Percentiles rank a stretch among this genome's conserved stretches.
These are phyloP conservation scores for Ischnura elegans DNA, from an alignment of 2,888 invertebrate genomes.

Conservation along the genomic window DNA sequence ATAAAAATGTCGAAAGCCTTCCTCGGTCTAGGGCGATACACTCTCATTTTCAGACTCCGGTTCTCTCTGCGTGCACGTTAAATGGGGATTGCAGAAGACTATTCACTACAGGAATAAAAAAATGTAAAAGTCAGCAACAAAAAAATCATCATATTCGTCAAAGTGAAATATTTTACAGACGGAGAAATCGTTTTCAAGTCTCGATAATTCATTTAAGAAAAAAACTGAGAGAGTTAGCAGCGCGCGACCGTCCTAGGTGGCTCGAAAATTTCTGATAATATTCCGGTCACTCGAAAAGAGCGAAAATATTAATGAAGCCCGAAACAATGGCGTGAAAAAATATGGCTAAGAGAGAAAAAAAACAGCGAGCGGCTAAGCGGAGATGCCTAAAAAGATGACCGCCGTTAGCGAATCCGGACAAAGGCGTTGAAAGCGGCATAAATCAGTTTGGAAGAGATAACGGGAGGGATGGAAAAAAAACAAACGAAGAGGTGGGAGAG, in stretches of 20 bases:
- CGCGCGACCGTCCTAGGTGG: neutral
- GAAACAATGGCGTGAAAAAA: neutral
- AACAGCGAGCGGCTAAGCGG: neutral
- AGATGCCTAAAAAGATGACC: conserved; percentile 21
- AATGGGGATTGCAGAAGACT: neutral
- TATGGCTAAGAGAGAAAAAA: neutral
- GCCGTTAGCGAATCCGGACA: conserved; percentile 22
- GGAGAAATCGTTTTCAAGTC: neutral
- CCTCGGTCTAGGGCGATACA: too few relatives aligned
- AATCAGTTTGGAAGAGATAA: conserved; percentile 19
- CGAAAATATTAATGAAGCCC: conserved; percentile 1
- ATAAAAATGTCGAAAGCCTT: too few relatives aligned
- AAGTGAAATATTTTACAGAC: neutral
- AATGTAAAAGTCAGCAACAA: neutral
- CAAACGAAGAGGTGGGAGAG: neutral
- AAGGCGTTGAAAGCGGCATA: conserved; percentile 26
- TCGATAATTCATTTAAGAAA: neutral
- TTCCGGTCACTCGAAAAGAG: neutral
- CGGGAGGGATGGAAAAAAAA: neutral
- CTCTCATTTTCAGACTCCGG: too few relatives aligned
- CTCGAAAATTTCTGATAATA: neutral
- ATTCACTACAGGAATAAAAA: neutral
- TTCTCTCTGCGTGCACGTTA: too few relatives aligned
- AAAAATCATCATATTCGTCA: neutral
- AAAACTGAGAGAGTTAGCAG: neutral